phyloP scores from a whole-genome alignment of 2,797 vertebrate species.

The Halcyon smyrnensis region DNA sequence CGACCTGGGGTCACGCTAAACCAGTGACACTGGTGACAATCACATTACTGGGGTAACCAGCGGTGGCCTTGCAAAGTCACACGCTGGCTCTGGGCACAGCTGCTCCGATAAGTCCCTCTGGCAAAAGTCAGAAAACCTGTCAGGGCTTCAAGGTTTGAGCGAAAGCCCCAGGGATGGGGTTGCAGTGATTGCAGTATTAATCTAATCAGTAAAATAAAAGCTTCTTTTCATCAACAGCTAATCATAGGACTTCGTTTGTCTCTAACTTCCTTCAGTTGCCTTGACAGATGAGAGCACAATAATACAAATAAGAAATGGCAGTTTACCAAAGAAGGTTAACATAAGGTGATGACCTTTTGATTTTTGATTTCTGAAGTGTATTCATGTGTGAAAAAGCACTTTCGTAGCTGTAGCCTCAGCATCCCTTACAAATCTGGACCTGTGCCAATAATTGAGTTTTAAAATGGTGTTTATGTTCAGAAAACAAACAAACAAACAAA shows the following conservation, averaged over 20 bases:
- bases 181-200: background rate
- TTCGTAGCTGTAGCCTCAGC: slow-evolving; percentile 25
- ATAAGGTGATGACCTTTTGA: background rate
- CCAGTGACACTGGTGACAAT: background rate
- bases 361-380: slow-evolving; percentile 49
- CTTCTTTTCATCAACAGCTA: slow-evolving; percentile 21
- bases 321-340: slow-evolving; percentile 59
- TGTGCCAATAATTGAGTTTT: background rate
- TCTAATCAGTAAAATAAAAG: slow-evolving; percentile 26
- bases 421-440: background rate
- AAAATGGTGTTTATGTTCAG: background rate
- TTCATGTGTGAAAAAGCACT: slow-evolving; percentile 19
- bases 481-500: background rate
- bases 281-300: slow-evolving; percentile 45
- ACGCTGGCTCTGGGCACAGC: background rate
- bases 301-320: slow-evolving; percentile 63
- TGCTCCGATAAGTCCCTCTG: background rate
- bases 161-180: background rate
- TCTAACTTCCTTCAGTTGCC: background rate
- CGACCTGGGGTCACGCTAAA: background rate
- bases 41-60: background rate
- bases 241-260: slow-evolving; percentile 17
- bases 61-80: background rate
- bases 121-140: background rate
- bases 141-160: background rate